A percentile compares a stretch with the other conserved stretches of the same genome.
phyloP scores from a whole-genome alignment of 2,888 invertebrate genomes.

The Odontomyia ornata region DNA sequence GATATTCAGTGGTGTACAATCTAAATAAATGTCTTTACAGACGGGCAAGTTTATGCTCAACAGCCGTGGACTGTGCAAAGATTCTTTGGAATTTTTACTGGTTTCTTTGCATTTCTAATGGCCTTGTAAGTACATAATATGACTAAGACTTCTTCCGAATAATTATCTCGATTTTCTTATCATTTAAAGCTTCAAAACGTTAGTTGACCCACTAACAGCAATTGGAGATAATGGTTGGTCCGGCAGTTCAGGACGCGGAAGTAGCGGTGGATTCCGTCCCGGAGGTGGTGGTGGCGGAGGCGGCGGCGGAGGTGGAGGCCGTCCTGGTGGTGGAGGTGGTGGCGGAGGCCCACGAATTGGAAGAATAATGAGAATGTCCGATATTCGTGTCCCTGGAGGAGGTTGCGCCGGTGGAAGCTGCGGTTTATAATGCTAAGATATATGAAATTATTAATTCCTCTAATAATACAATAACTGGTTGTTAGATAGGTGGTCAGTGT shows the following conservation, averaged over 20 bases:
- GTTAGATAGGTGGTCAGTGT: not conserved
- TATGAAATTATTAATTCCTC: not conserved
- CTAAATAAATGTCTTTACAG: slow-evolving; percentile 31
- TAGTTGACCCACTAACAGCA: slow-evolving; percentile 49
- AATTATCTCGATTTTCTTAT: not conserved
- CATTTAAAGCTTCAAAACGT: slow-evolving; percentile 49
- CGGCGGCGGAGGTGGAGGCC: slow-evolving; percentile 44
- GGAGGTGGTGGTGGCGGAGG: slow-evolving; percentile 48
- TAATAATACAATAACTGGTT: not conserved
- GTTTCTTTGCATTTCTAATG: slow-evolving; percentile 48
- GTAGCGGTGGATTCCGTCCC: slow-evolving; percentile 33
- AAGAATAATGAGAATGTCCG: slow-evolving; percentile 51
- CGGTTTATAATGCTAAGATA: not conserved
- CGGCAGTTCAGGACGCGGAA: slow-evolving; percentile 41
- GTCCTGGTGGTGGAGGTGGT: slow-evolving; percentile 44
- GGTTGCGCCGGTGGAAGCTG: slow-evolving; percentile 52
- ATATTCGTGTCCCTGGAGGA: slow-evolving; percentile 51
- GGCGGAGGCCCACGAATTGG: slow-evolving; percentile 51
- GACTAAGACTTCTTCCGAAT: not conserved
- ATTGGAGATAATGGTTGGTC: slow-evolving; percentile 25
- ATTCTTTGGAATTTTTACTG: slow-evolving; percentile 48
- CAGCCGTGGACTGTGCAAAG: slow-evolving; percentile 51
- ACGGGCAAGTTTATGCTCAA: slow-evolving; percentile 50
- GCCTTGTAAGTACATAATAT: slow-evolving; percentile 49
- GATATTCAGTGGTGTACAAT: not conserved